A percentile compares a stretch with the other conserved stretches of the same genome.
These are phyloP conservation scores for Aplochiton taeniatus DNA, from an alignment of 2,797 vertebrate genomes.

Conservation along the genomic window DNA sequence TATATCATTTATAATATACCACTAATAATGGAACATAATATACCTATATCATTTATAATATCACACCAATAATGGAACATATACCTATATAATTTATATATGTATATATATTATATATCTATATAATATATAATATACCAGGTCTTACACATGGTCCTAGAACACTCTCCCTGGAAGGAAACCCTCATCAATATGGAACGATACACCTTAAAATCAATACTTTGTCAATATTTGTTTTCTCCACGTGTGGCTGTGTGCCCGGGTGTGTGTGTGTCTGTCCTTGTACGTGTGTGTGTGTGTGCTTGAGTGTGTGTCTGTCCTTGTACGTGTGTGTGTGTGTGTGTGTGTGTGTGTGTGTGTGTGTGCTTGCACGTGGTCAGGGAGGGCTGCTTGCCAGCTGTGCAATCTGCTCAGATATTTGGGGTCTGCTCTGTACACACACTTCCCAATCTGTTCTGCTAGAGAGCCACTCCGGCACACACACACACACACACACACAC, in stretches of 20 bases:
- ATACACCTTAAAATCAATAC: slow-evolving; percentile 65
- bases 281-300: not conserved
- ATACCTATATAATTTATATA: no score
- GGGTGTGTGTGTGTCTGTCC: not conserved
- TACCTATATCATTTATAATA: no score
- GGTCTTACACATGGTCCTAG: slow-evolving; percentile 45
- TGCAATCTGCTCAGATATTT: slow-evolving; percentile 77
- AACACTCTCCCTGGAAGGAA: slow-evolving; percentile 60
- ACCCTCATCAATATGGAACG: slow-evolving; percentile 53
- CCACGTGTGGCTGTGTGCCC: no score
- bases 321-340: not conserved
- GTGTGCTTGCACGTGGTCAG: not conserved
- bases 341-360: no score
- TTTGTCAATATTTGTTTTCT: slow-evolving; percentile 70
- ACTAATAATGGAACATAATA: no score
- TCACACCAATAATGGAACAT: no score
- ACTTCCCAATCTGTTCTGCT: slow-evolving; percentile 68
- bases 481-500: slow-evolving; percentile 6
- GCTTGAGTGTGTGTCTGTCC: no score
- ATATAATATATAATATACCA: no score
- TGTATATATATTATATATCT: no score
- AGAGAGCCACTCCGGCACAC: no score
- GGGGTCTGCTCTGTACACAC: slow-evolving; percentile 70
- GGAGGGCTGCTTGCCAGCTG: slow-evolving; percentile 71
- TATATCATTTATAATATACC: no score